These are phyloP conservation scores for Riptortus pedestris DNA, from an alignment of 1,140 invertebrate species.

Conservation along the genomic window DNA sequence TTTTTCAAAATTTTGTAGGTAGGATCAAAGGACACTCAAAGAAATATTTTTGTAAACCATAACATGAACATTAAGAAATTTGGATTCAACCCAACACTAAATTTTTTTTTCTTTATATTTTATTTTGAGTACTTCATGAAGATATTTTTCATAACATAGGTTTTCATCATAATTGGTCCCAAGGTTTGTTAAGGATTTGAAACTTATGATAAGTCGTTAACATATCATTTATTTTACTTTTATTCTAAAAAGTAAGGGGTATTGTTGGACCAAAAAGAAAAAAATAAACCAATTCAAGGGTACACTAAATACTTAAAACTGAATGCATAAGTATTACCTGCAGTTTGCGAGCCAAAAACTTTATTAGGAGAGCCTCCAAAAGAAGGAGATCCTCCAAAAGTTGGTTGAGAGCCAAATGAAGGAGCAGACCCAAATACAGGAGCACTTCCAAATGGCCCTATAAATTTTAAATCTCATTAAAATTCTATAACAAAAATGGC, in stretches of 20 bases:
- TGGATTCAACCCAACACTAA: no score
- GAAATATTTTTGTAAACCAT: no score
- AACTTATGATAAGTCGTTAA: neutral
- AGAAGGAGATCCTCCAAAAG: constrained; percentile 42
- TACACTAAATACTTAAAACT: neutral
- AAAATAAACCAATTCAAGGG: neutral
- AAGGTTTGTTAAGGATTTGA: neutral
- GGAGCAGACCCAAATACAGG: constrained; percentile 29
- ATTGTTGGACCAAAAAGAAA: neutral
- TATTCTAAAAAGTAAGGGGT: neutral
- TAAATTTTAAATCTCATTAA: neutral
- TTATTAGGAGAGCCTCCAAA: constrained; percentile 42
- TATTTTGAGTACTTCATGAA: no score
- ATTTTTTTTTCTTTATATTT: no score
- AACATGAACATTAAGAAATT: no score
- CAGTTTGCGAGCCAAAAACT: constrained; percentile 43
- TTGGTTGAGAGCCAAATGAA: constrained; percentile 40
- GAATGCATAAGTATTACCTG: no score
- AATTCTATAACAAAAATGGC: neutral
- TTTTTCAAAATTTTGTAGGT: no score
- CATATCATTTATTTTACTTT: neutral
- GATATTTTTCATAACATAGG: no score
- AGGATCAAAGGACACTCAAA: no score
- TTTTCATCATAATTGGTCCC: neutral
- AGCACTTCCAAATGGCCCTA: neutral